Base-by-base conservation (phyloP, 2,888 invertebrate genomes). In the Meandrusa payeni region DNA sequence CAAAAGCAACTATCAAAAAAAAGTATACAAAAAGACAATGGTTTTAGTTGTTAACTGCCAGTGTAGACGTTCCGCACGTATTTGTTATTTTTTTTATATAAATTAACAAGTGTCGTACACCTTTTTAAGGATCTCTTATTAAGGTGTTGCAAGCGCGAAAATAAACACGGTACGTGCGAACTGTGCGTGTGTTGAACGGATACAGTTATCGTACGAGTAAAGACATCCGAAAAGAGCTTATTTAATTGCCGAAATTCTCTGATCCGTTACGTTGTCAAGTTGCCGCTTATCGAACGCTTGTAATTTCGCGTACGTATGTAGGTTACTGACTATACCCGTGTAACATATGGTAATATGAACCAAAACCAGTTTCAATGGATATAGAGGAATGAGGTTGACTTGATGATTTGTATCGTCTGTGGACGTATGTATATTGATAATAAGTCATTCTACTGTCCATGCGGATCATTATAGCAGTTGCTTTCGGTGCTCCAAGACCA, bases 251-350 rank as follows among this genome's bases (percentile, higher is more conserved):
- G 12, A 29, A 31, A 31, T 23, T 36, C 29, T 24, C 19, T 17
- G 29, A 36, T 36, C 36, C 42, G 42, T 42, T 42, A 42, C 36
- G 5, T 42, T 36, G 19, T n/a, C 12, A 7, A 7, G 28, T 5
- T 13, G 7, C 20, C 20, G 7, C 10, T 20, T 20, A 33, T 12
- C n/a, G 5, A 12, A 4, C 10, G 33, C 2, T 4, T 5, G 5
- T 7, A 22, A 33, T 33, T 33, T 28, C 13, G 11, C 19, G 10
- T 5, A 11, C 26, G 24, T 7, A 28, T 38, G 19, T 28, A 13
- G 38, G 38, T 38, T 28, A 38, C n/a, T n/a, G n/a, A n/a, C 27
- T 5, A 20, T 22, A 20, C 7, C 3, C 20, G 12, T 20, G 38
- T 38, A 38, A 38, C 13, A 20, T 12, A 27, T 20, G 15, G 9